Base-by-base conservation (phyloP, 2,797 vertebrate species). In the Acanthornis magna region DNA sequence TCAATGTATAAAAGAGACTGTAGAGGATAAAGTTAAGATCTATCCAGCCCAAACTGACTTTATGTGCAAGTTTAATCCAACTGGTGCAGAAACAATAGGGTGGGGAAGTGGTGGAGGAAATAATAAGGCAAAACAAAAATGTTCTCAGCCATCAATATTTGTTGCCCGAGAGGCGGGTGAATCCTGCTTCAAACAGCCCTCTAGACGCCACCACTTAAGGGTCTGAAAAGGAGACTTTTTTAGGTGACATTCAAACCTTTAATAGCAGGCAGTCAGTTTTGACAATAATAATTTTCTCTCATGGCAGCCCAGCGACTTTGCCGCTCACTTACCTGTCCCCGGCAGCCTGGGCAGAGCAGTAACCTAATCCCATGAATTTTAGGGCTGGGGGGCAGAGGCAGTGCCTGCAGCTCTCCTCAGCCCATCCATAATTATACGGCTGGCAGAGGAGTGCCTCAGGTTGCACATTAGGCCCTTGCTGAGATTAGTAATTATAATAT, bases 401-500 rank as follows among this genome's bases (percentile, higher is more conserved):
- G 85, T 78, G 96, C 97, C 97, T 92, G 96, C 74, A 48, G 95
- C 94, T 95, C 96, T 95, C 94, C 91, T 79, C 96, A 97, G 96
- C 96, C 91, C 95, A 91, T 45, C 96, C 97, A 81, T 98, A 98
- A 98, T 98, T 98, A 98, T 79, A 96, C 85, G 93, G 97, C 97
- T 96, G 95, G 96, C 97, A 79, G 95, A 96, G 95, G 90, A 97
- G 96, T 96, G 97, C 98, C 97, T 98, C 97, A 93, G 97, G 95
- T 98, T 98, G 97, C 97, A 97, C 95, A 93, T 98, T 98, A 97
- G 97, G 97, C 97, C 96, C 97, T 98, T 95, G 95, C 98, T 97
- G 97, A 98, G 98, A 97, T 98, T 95, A 97, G 98, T 98, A 98
- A 99, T 99, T 98, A 98, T 98, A 98, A 98, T 99, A 98, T 99